These are phyloP conservation scores for Saccopteryx leptura DNA, from an alignment of 2,113 vertebrate species.

Conservation along the genomic window DNA sequence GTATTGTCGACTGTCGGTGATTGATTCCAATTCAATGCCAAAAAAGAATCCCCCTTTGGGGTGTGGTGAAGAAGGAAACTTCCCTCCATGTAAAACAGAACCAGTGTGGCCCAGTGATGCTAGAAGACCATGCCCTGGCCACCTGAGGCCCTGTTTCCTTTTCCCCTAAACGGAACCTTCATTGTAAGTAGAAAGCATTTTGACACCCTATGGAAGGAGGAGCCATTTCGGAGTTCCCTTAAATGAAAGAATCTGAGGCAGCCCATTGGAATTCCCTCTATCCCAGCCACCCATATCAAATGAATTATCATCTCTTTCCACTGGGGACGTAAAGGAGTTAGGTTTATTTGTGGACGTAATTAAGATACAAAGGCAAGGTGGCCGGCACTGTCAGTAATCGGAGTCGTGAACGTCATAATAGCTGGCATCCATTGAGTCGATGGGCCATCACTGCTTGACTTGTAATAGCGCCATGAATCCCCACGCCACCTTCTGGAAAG, in stretches of 20 bases:
- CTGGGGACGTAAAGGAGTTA: not conserved
- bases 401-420: not conserved
- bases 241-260: not conserved
- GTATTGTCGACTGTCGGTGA: not conserved
- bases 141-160: not conserved
- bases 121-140: not conserved
- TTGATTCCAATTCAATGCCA: not conserved
- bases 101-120: not conserved
- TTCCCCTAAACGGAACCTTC: not conserved
- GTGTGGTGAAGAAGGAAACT: not conserved
- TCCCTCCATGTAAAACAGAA: not conserved
- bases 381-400: not conserved
- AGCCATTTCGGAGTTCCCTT: constrained; percentile 15
- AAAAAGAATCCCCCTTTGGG: not conserved
- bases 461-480: not conserved
- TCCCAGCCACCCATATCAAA: not conserved
- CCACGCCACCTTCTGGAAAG: not conserved
- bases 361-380: not conserved
- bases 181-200: not conserved
- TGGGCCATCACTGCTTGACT: not conserved
- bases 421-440: not conserved
- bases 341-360: not conserved
- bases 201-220: not conserved
- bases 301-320: not conserved
- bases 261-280: not conserved